These are phyloP conservation scores for Morpho helenor DNA, from an alignment of 2,888 invertebrate genomes.

Conservation along the genomic window DNA sequence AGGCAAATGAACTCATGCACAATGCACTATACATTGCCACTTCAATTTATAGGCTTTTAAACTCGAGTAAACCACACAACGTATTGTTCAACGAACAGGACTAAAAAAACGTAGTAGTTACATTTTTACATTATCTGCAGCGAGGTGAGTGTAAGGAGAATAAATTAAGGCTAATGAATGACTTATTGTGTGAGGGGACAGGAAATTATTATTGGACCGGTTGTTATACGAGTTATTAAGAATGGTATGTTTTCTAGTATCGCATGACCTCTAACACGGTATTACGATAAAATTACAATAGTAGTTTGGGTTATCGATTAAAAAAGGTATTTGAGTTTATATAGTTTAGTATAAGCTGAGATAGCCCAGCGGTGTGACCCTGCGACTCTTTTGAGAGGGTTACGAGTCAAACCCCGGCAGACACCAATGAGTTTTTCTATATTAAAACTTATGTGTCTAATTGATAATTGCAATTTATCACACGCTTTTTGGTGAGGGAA, in stretches of 20 bases:
- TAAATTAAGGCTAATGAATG: slow-evolving; percentile 78
- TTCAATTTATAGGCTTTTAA: slow-evolving; percentile 40
- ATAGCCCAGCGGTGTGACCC: background rate
- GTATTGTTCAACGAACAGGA: slow-evolving; percentile 38
- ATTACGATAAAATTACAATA: slow-evolving; percentile 3
- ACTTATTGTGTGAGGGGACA: slow-evolving; percentile 68
- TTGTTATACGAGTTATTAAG: slow-evolving; percentile 36
- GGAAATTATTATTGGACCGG: slow-evolving; percentile 72
- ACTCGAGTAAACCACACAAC: slow-evolving; percentile 31
- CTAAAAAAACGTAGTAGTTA: slow-evolving; percentile 29
- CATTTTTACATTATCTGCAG: slow-evolving; percentile 42
- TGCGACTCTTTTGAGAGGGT: background rate
- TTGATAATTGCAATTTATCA: too few species aligned
- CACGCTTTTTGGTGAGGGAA: too few species aligned
- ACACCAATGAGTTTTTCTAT: too few species aligned
- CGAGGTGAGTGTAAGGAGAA: slow-evolving; percentile 68
- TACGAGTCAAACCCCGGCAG: too few species aligned
- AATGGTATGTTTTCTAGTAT: slow-evolving; percentile 4
- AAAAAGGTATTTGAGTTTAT: slow-evolving; percentile 6
- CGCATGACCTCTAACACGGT: too few species aligned
- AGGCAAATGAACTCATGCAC: slow-evolving; percentile 38
- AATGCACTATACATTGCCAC: slow-evolving; percentile 47
- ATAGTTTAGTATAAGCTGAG: slow-evolving; percentile 12
- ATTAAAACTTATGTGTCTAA: too few species aligned
- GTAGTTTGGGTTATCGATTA: slow-evolving; percentile 16